Base-by-base conservation (phyloP, 2,797 vertebrate species). In the Rachycentron canadum region DNA sequence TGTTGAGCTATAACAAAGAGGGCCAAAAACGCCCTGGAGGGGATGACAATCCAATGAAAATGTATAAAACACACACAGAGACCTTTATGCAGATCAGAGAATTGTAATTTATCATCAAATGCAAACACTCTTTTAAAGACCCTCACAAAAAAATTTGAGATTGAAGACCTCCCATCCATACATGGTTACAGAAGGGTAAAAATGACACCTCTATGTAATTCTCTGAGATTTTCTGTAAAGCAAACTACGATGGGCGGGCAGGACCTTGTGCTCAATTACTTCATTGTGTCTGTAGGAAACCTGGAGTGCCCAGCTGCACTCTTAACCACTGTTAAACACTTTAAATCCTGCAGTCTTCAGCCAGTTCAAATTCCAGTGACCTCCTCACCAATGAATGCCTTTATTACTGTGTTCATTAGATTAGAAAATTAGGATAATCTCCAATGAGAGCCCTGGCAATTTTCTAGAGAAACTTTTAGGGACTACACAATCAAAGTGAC, bases 281-380 rank as follows among this genome's bases (percentile, higher is more conserved):
- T 58, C 26, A 38, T 19, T 32, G 6, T 80, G 73, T 71, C 83
- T 84, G 82, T 60, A 77, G 78, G 73, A 81, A 26, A 73, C 78
- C 34, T 80, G 53, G 38, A 60, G 66, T 13, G 36, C 53, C 78
- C 69, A 78, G 81, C 69, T 77, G 66, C 65, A 43, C 73, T 67
- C 34, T 64, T 57, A 68, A 78, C 65, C 67, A 50, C 66, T 2
- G 4, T 68, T 89, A 80, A 89, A 79, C 57, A 69, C 73, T 71
- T 66, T 25, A 63, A 85, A 83, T 70, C 76, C 69, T 67, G 43
- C 52, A 53, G 59, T 49, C 62, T 83, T 76, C 58, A 72, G 66
- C 40, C 67, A n/a, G 26, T 36, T 72, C 28, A 76, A 72, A 80
- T 73, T 85, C 73, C 52, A 76, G 41, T 17, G 52, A 70, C 49